These are phyloP conservation scores for Chelidonichthys spinosus DNA, from an alignment of 2,797 vertebrate genomes.

Conservation along the genomic window DNA sequence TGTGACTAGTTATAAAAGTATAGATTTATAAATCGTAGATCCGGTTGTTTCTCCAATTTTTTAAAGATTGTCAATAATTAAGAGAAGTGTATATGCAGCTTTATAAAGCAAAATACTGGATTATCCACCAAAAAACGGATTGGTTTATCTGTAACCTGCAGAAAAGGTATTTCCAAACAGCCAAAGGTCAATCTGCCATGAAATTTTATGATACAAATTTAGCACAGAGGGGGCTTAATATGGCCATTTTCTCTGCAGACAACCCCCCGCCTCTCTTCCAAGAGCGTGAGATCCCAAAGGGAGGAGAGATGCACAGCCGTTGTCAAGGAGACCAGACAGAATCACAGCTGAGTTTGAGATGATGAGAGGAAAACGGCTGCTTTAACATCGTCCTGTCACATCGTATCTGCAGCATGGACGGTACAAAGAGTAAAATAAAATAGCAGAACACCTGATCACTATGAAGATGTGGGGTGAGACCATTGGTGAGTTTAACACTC, in stretches of 20 bases:
- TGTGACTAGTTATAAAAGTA: not conserved
- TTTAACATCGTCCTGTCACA: conserved; percentile 48
- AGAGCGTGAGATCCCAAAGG: conserved; percentile 42
- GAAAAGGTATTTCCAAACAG: not conserved
- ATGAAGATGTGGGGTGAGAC: not conserved
- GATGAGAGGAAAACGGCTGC: conserved; percentile 36
- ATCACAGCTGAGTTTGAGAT: conserved; percentile 49
- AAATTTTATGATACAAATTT: conserved; percentile 34
- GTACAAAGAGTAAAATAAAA: conserved; percentile 8
- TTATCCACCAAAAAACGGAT: conserved; percentile 5
- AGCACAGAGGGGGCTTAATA: conserved; percentile 16
- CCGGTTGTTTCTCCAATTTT: not conserved
- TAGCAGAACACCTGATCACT: conserved; percentile 3
- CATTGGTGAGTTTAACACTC: conserved; percentile 1
- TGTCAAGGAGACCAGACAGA: conserved; percentile 64
- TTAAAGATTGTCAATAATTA: not conserved
- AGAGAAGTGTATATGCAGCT: not conserved
- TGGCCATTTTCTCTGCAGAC: conserved; percentile 36
- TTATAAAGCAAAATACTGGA: conserved; percentile 1
- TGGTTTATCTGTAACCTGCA: not conserved
- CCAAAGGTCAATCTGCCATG: conserved; percentile 33
- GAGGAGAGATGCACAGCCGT: conserved; percentile 45
- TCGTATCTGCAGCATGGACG: conserved; percentile 22
- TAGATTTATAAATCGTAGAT: not conserved
- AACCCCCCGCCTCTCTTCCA: conserved; percentile 39